Evolutionary conservation across 2,888 invertebrate species (phyloP).

Genomic region (Adineta ricciae): DNA sequence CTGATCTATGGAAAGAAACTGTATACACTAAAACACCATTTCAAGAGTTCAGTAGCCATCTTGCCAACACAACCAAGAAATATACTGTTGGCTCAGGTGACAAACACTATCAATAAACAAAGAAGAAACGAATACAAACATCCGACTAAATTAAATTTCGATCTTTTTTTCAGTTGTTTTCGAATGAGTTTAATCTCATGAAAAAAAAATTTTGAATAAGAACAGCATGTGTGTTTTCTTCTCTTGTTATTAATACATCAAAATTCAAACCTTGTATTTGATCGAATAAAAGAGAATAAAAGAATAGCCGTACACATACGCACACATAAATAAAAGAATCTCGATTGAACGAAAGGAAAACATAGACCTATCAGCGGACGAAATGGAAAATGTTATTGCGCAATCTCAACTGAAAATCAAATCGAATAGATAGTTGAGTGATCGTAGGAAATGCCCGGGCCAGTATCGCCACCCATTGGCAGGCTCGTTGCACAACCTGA

Average conservation of each 20-base stretch:
- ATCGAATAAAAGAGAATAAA: background rate
- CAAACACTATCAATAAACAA: background rate
- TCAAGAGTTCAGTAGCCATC: slow-evolving; percentile 80
- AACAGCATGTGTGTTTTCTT: background rate
- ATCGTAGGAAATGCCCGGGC: background rate
- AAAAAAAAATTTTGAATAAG: background rate
- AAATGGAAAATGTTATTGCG: background rate
- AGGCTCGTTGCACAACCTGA: background rate
- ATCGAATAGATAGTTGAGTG: background rate
- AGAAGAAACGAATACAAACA: background rate
- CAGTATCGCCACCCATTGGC: background rate
- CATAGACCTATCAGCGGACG: background rate
- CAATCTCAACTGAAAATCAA: background rate
- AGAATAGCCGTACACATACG: background rate
- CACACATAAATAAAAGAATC: background rate
- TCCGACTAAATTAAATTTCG: background rate
- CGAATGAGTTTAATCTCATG: background rate
- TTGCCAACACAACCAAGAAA: slow-evolving; percentile 46
- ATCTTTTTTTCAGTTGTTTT: background rate
- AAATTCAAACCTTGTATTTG: background rate
- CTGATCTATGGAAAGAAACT: slow-evolving; percentile 96
- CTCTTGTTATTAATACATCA: background rate
- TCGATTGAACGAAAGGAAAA: background rate
- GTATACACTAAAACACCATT: slow-evolving; percentile 84
- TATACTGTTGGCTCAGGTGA: background rate